Percentiles rank a stretch among this genome's conserved stretches.
Evolutionary conservation across 2,888 invertebrate species (phyloP).

Genomic region (Microplitis manilae): DNA sequence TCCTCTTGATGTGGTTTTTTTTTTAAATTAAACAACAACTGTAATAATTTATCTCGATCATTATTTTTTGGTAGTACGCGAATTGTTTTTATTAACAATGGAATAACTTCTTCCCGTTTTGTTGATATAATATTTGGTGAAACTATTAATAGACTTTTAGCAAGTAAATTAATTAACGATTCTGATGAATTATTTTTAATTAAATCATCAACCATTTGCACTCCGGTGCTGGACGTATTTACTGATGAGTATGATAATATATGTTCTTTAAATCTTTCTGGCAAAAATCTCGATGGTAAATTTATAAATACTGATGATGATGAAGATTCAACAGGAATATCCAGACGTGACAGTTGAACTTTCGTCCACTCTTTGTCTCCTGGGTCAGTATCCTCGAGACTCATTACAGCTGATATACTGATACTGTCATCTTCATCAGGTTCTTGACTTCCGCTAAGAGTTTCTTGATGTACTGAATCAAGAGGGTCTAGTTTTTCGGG

Average conservation of each 20-base stretch:
- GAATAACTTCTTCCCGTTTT: slow-evolving; percentile 80
- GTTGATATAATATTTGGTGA: slow-evolving; percentile 80
- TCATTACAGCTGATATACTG: slow-evolving; percentile 64
- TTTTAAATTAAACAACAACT: slow-evolving; percentile 80
- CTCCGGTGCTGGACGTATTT: slow-evolving; percentile 66
- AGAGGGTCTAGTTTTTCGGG: slow-evolving; percentile 68
- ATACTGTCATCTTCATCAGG: slow-evolving; percentile 60
- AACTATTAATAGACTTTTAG: slow-evolving; percentile 76
- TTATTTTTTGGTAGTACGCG: slow-evolving; percentile 75
- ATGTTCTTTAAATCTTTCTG: slow-evolving; percentile 74
- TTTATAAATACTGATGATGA: slow-evolving; percentile 56
- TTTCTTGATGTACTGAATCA: slow-evolving; percentile 62
- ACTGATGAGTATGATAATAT: slow-evolving; percentile 73
- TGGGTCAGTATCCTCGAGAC: slow-evolving; percentile 66
- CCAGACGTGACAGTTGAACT: slow-evolving; percentile 64
- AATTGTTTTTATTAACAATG: slow-evolving; percentile 77
- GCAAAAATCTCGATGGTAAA: slow-evolving; percentile 69
- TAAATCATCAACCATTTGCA: slow-evolving; percentile 66
- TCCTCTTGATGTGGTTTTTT: slow-evolving; percentile 81
- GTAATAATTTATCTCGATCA: slow-evolving; percentile 78
- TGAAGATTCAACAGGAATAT: slow-evolving; percentile 34
- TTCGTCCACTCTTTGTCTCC: slow-evolving; percentile 72
- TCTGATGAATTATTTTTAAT: slow-evolving; percentile 67
- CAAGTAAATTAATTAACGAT: slow-evolving; percentile 73
- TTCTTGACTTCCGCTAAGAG: slow-evolving; percentile 57